Evolutionary conservation across 2,888 invertebrate species (phyloP).

Genomic region (Chromoteleia sp.): DNA sequence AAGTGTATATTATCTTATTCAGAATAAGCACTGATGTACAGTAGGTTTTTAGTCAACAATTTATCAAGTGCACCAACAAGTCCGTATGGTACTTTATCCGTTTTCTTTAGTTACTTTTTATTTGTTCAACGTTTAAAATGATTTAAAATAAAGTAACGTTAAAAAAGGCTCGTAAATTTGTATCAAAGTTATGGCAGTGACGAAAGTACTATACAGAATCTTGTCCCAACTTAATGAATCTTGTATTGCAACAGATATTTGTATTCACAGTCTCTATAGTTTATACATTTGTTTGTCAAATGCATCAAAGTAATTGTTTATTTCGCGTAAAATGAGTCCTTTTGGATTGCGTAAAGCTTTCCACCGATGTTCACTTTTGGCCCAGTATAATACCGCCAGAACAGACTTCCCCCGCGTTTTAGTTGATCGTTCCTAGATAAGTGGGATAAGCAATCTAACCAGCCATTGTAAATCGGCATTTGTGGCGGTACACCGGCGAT

Average conservation of each 20-base stretch:
- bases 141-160: neutral
- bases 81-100: constrained; percentile 19
- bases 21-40: constrained; percentile 58
- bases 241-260: constrained; percentile 47
- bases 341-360: constrained; percentile 62
- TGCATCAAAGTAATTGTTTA: constrained; percentile 17
- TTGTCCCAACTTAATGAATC: constrained; percentile 33
- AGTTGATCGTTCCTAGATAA: constrained; percentile 90
- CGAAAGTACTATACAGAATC: constrained; percentile 22
- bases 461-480: constrained; percentile 93
- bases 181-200: constrained; percentile 41
- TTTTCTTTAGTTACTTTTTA: too few relatives aligned
- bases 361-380: constrained; percentile 79
- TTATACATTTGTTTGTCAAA: constrained; percentile 23
- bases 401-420: constrained; percentile 93
- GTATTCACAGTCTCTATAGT: constrained; percentile 41
- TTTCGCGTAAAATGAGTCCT: constrained; percentile 40
- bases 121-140: constrained; percentile 2
- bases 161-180: neutral
- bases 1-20: constrained; percentile 49
- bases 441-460: constrained; percentile 94
- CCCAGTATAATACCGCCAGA: constrained; percentile 90
- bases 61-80: constrained; percentile 41
- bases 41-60: constrained; percentile 46
- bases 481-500: constrained; percentile 92